Percentiles rank a stretch among this genome's conserved stretches.
These are phyloP conservation scores for Diorhabda elongata DNA, from an alignment of 1,140 invertebrate species.

Conservation along the genomic window DNA sequence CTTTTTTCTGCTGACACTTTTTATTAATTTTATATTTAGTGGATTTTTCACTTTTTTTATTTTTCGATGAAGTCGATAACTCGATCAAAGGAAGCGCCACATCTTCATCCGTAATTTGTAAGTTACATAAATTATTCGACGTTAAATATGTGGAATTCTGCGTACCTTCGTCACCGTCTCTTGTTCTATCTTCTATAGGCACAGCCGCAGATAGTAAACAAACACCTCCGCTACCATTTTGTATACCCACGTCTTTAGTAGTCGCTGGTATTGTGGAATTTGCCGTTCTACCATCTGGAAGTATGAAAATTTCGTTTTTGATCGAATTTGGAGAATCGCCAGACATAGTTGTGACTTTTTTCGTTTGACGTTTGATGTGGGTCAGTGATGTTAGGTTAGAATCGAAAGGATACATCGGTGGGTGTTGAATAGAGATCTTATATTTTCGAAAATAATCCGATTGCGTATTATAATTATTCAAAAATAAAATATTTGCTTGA, in stretches of 20 bases:
- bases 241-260: constrained; percentile 6
- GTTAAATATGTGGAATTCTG: background rate
- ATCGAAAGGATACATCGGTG: background rate
- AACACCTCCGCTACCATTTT: background rate
- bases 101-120: background rate
- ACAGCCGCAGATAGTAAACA: constrained; percentile 8
- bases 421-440: too few relatives aligned
- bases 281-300: background rate
- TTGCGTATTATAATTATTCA: too few relatives aligned
- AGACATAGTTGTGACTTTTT: constrained; percentile 16
- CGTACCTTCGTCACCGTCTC: constrained; percentile 4
- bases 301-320: constrained; percentile 7
- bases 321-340: constrained; percentile 7
- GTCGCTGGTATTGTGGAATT: background rate
- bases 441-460: too few relatives aligned
- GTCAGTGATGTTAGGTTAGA: background rate
- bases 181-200: constrained; percentile 5
- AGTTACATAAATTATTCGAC: background rate
- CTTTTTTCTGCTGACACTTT: background rate
- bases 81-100: background rate
- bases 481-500: too few relatives aligned
- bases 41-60: constrained; percentile 1
- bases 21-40: background rate
- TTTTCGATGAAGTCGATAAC: background rate
- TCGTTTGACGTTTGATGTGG: constrained; percentile 6